Conservation (phyloP, 1,140 invertebrate genomes). For the Oncopeltus fasciatus region DNA sequence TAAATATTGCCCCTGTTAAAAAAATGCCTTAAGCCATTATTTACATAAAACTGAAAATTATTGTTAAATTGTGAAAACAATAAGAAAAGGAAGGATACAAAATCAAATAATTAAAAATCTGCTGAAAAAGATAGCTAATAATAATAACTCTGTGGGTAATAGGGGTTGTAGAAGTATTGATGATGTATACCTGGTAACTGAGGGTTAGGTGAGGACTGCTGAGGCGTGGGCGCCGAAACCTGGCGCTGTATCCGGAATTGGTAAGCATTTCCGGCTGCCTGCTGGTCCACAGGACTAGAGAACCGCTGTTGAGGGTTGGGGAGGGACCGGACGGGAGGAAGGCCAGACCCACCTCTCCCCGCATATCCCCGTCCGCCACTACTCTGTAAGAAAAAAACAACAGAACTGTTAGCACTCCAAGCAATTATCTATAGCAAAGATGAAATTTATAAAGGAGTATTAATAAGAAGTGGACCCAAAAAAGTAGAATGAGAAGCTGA, state of each 20-base stretch:
- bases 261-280: constrained; percentile 32
- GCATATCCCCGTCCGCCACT: constrained; percentile 26
- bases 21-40: too few species aligned
- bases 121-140: too few species aligned
- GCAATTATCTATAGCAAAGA: too few species aligned
- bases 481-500: too few species aligned
- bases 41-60: too few species aligned
- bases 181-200: constrained; percentile 48
- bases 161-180: constrained; percentile 22
- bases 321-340: constrained; percentile 24
- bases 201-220: constrained; percentile 39
- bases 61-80: neutral
- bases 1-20: too few species aligned
- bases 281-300: neutral
- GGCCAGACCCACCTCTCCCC: constrained; percentile 18
- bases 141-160: neutral
- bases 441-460: too few species aligned
- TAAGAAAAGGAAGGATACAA: too few species aligned
- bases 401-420: too few species aligned
- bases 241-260: constrained; percentile 37
- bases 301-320: constrained; percentile 10
- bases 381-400: neutral
- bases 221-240: constrained; percentile 21
- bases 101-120: too few species aligned
- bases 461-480: too few species aligned